These are phyloP conservation scores for Abramis brama DNA, from an alignment of 2,113 vertebrate genomes.

Conservation along the genomic window DNA sequence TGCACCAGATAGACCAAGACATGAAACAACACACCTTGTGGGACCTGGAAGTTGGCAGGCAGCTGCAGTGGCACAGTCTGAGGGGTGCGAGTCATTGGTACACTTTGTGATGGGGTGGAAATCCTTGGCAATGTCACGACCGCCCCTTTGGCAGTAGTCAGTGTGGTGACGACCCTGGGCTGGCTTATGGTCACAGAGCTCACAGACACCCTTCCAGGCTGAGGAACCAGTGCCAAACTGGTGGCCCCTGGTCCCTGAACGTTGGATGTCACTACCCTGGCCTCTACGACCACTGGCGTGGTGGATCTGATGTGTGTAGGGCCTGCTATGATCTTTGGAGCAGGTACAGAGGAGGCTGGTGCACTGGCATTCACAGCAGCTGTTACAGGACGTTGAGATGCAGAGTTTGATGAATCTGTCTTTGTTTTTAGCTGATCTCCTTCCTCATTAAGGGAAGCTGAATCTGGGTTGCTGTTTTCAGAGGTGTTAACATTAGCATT, in stretches of 20 bases:
- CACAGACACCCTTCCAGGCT: constrained; percentile 17
- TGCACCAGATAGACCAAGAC: not conserved
- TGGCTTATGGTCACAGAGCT: constrained; percentile 71
- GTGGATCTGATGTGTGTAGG: constrained; percentile 28
- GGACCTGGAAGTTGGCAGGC: constrained; percentile 86
- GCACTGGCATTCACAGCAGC: not conserved
- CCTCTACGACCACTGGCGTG: constrained; percentile 36
- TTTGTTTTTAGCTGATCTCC: not conserved
- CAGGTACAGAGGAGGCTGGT: constrained; percentile 25
- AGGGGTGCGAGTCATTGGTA: constrained; percentile 66
- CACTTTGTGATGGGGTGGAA: constrained; percentile 65
- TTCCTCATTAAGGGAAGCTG: not conserved
- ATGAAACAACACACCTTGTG: constrained; percentile 76
- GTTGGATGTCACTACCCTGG: constrained; percentile 33
- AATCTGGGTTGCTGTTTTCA: constrained; percentile 4
- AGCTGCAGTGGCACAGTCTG: constrained; percentile 75
- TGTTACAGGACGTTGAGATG: not conserved
- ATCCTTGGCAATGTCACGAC: constrained; percentile 68
- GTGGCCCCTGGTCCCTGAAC: constrained; percentile 26
- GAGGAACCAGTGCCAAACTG: constrained; percentile 9
- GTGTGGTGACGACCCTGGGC: constrained; percentile 61
- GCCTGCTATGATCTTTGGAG: constrained; percentile 42
- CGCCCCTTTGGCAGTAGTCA: constrained; percentile 62
- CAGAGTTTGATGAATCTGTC: not conserved
- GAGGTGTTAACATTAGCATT: not conserved